Conservation (phyloP, 2,888 invertebrate species). For the Mesochorus sp. region DNA sequence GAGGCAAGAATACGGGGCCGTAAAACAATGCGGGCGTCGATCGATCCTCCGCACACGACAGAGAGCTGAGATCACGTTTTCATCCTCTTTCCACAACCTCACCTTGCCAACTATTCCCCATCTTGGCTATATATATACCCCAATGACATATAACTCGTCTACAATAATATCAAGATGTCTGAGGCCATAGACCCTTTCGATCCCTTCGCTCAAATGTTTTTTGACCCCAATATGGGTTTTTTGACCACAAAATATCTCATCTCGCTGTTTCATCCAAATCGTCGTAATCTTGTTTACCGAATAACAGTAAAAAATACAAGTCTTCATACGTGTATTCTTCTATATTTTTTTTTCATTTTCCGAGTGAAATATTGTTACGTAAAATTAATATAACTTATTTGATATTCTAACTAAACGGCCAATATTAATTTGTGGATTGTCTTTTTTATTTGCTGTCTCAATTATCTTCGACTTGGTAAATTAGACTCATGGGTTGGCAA, state of each 20-base stretch:
- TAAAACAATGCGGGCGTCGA: constrained; percentile 71
- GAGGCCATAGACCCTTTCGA: constrained; percentile 7
- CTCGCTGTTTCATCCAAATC: neutral
- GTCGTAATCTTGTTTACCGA: neutral
- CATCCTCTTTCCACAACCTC: neutral
- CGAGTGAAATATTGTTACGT: no score
- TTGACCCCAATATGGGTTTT: constrained; percentile 14
- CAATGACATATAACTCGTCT: constrained; percentile 24
- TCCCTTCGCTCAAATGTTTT: constrained; percentile 12
- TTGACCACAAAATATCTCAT: neutral
- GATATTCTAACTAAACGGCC: no score
- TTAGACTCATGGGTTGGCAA: no score
- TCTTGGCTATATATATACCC: neutral
- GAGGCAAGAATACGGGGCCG: constrained; percentile 46
- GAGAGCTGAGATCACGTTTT: constrained; percentile 55
- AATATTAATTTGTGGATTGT: no score
- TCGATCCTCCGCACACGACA: constrained; percentile 63
- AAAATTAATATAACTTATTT: no score
- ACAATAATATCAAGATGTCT: constrained; percentile 35
- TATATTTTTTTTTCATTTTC: neutral
- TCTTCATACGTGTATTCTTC: neutral
- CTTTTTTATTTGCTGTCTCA: no score
- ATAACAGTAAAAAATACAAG: neutral
- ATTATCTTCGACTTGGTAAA: no score
- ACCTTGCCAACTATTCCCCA: neutral